Evolutionary conservation across 2,113 vertebrate genomes (phyloP), one percentile per base, ranked within the genome.

Genomic region (Aythya baeri): DNA sequence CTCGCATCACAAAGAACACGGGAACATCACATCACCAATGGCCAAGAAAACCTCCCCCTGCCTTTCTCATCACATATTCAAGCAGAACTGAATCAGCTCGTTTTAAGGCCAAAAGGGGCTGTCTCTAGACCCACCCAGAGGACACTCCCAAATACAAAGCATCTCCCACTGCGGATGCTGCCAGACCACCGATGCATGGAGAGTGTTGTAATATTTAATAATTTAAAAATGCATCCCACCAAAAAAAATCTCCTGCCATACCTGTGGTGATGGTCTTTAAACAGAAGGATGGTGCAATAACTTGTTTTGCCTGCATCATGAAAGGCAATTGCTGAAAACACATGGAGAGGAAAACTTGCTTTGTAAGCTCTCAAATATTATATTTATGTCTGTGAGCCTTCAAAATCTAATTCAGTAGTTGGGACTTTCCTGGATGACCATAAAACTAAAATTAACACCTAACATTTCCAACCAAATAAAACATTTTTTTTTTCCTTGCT

Each of bases 1-100:
- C 58, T 62, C 36, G 44, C n/a, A 26, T 58, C 74, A 36, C 0
- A 0, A 31, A 52, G 25, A 11, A 9, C 1, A 1, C 0, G 4
- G 66, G 52, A 73, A 15, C 41, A 66, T 41, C 0, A 0, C 17
- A 3, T 29, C 38, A 41, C 44, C 61, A 31, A 27, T 77, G 89
- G 65, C 34, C 18, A 57, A n/a, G 43, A 72, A 86, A 46, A 29
- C 21, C 41, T 52, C 18, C 4, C 15, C 9, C 13, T 2, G 1
- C 9, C 49, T 52, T 54, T 72, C 55, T 78, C 55, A 8, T 0
- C 67, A 22, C 8, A 0, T 27, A 29, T 12, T 36, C n/a, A 11
- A 74, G 32, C 43, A 72, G 83, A 90, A 17, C n/a, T 20, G 25
- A 65, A 52, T 32, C 16, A 2, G 38, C 17, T 26, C 9, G 15